Evolutionary conservation across 2,113 vertebrate species (phyloP).

Genomic region (Onychorhynchus coronatus): DNA sequence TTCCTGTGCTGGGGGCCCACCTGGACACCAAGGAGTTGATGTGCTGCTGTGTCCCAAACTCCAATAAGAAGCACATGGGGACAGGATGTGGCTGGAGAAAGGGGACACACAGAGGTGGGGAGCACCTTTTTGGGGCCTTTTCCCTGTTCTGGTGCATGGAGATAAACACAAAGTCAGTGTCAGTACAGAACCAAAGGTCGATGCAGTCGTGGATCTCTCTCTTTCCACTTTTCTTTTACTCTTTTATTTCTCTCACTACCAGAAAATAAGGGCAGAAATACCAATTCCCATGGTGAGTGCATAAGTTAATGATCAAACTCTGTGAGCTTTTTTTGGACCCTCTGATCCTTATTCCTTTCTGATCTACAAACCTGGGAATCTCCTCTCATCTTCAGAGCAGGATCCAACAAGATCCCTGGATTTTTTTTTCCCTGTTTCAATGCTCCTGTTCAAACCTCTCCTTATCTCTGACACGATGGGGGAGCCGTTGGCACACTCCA

Average conservation of each 20-base stretch:
- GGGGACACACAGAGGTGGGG: neutral
- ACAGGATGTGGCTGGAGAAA: neutral
- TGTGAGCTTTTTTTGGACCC: neutral
- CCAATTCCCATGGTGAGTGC: no score
- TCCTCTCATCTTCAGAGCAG: neutral
- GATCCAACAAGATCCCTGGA: neutral
- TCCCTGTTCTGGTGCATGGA: neutral
- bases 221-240: neutral
- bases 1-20: neutral
- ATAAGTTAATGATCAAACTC: neutral
- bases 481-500: neutral
- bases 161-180: neutral
- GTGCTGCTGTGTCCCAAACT: neutral
- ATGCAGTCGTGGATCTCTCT: neutral
- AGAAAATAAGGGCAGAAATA: neutral
- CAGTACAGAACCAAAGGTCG: neutral
- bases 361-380: neutral
- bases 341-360: neutral
- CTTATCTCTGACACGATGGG: fast-evolving
- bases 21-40: neutral
- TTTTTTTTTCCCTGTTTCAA: neutral
- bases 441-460: neutral
- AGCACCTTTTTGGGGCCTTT: neutral
- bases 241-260: neutral
- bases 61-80: fast-evolving